These are phyloP conservation scores for Pangasius macronema DNA, from an alignment of 2,797 vertebrate genomes.

Conservation along the genomic window DNA sequence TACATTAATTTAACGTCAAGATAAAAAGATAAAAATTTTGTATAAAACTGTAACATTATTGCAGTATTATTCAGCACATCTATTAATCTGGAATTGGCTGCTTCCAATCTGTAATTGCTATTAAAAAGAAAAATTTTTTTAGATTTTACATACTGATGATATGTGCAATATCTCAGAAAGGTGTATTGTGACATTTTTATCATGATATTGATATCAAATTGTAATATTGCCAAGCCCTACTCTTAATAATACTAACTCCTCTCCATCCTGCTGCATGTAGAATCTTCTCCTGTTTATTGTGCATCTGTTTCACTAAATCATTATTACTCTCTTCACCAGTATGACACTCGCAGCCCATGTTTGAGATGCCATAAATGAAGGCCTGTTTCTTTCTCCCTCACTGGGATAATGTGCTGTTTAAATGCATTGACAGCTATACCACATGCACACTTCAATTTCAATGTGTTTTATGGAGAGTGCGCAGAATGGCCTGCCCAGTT, in stretches of 20 bases:
- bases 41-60: not conserved
- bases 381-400: not conserved
- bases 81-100: not conserved
- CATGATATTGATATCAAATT: not conserved
- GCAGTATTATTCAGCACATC: not conserved
- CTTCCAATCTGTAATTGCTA: no score
- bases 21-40: not conserved
- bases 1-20: not conserved
- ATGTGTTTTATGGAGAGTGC: not conserved
- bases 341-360: not conserved
- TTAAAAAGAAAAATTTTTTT: no score
- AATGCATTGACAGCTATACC: slow-evolving; percentile 70
- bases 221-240: not conserved
- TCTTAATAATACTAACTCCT: not conserved
- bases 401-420: slow-evolving; percentile 63
- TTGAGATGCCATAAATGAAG: not conserved
- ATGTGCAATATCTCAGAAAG: not conserved
- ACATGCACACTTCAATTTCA: slow-evolving; percentile 7
- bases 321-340: not conserved
- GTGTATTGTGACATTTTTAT: not conserved
- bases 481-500: not conserved
- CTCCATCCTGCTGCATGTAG: not conserved
- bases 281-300: not conserved
- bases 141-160: not conserved
- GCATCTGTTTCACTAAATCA: not conserved